Evolutionary conservation across 2,888 invertebrate genomes (phyloP).

Genomic region (Anarsia innoxiella): DNA sequence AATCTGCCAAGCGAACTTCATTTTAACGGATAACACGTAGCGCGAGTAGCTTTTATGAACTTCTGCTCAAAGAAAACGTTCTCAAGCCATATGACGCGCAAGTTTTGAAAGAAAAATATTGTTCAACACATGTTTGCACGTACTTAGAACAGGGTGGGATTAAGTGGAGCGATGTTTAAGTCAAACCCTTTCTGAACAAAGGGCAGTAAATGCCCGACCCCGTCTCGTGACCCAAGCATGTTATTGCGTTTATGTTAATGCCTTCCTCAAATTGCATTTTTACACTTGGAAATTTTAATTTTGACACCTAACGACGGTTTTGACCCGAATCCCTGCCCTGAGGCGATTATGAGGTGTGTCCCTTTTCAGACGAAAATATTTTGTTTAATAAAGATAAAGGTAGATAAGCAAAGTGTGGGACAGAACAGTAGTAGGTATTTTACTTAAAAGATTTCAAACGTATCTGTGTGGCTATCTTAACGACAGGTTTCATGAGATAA

Average conservation of each 20-base stretch:
- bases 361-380: no score
- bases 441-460: neutral
- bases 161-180: neutral
- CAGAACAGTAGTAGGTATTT: no score
- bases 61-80: neutral
- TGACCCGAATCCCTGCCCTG: conserved; percentile 22
- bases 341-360: neutral
- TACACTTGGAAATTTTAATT: conserved; percentile 35
- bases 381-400: no score
- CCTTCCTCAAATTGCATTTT: conserved; percentile 37
- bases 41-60: conserved; percentile 3
- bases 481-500: no score
- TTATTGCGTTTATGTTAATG: conserved; percentile 45
- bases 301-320: conserved; percentile 27
- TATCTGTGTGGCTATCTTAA: neutral
- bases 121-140: conserved; percentile 37
- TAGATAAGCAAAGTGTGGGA: no score
- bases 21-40: neutral
- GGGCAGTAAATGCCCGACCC: conserved; percentile 37
- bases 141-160: conserved; percentile 26
- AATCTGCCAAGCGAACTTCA: no score
- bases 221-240: conserved; percentile 26
- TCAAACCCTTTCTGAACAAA: conserved; percentile 31
- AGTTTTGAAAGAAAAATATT: conserved; percentile 16
- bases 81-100: neutral